These are phyloP conservation scores for Ifrita kowaldi DNA, from an alignment of 2,113 vertebrate genomes.

Conservation along the genomic window DNA sequence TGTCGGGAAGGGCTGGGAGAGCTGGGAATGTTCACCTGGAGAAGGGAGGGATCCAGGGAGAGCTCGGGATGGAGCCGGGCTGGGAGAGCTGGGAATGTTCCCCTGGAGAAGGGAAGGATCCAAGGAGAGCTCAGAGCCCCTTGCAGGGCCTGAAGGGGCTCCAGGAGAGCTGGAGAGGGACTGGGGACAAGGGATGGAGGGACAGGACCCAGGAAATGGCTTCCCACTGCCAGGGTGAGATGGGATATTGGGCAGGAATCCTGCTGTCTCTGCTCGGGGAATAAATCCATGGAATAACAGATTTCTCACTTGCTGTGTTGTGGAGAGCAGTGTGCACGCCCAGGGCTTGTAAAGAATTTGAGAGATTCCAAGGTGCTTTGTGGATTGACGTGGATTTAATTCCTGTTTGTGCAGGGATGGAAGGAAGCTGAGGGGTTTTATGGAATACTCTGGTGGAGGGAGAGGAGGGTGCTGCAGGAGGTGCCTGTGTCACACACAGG, in stretches of 20 bases:
- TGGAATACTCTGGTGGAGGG: fast-evolving
- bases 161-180: neutral
- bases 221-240: neutral
- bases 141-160: neutral
- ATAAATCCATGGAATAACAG: neutral
- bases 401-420: too few relatives aligned
- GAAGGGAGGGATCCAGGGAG: too few relatives aligned
- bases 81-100: neutral
- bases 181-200: neutral
- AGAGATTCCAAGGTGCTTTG: neutral
- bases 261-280: neutral
- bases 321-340: neutral
- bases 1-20: neutral
- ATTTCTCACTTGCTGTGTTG: neutral
- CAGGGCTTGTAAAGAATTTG: neutral
- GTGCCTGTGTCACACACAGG: fast-evolving
- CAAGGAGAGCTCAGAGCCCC: neutral
- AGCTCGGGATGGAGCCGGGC: neutral
- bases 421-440: fast-evolving
- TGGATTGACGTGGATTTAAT: fast-evolving
- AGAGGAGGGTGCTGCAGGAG: neutral
- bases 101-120: neutral
- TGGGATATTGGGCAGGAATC: neutral
- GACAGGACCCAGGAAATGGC: neutral
- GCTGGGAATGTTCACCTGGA: neutral